Base-by-base conservation (phyloP, 2,113 vertebrate species). In the Uria aalge region DNA sequence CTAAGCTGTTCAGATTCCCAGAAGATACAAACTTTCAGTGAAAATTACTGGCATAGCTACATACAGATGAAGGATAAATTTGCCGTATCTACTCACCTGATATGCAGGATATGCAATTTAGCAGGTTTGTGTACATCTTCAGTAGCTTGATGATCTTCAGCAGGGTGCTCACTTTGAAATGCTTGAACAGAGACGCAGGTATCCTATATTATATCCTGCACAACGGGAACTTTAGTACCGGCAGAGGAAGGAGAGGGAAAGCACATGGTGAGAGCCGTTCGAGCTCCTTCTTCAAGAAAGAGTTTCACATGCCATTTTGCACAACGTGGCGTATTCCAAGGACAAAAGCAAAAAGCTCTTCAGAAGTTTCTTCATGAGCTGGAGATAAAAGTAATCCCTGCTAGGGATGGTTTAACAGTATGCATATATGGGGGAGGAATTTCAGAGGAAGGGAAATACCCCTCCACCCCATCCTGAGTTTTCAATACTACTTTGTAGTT, bases 391-490 rank as follows among this genome's bases (percentile, higher is more conserved):
- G 84, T 90, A 95, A 97, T 95, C 94, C 95, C 92, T 97, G 92
- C 77, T 87, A 97, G 92, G 95, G 87, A 94, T 91, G 77, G 94
- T 95, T 97, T 92, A 96, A 84, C 86, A 94, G 89, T 52, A 87
- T 92, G 94, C 94, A 94, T 91, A 85, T 82, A 88, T 80, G 95
- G 97, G 84, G 94, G 89, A 97, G 92, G 96, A 96, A 97, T 95
- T 97, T 97, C 95, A 97, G 92, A 97, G 74, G 74, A 97, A 95
- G 96, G 95, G 96, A 97, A 97, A 97, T 96, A 97, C 97, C 92
- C 97, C 66, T 92, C 94, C 91, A 90, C 89, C 97, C 95, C 87
- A 95, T 97, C 95, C 97, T 94, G 97, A 85, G 84, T 95, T 97
- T 96, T 94, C 77, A 92, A 64, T 59, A 67, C 40, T 90, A 92